A percentile compares a stretch with the other conserved stretches of the same genome.
phyloP scores from a whole-genome alignment of 2,888 invertebrate species.

The Sinotaia quadrata region DNA sequence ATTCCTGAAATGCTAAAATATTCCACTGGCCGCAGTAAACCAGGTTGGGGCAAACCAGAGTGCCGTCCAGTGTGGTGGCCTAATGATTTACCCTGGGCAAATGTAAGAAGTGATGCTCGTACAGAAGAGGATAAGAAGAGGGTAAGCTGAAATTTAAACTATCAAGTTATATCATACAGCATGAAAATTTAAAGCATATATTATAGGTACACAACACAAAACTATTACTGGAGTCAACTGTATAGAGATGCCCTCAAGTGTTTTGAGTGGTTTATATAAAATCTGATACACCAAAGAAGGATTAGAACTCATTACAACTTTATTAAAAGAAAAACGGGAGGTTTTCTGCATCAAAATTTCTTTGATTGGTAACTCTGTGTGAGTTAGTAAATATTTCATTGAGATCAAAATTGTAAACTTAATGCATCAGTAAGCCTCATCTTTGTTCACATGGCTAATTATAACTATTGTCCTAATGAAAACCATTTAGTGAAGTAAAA shows the following conservation, averaged over 20 bases:
- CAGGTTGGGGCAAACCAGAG: slow-evolving; percentile 97
- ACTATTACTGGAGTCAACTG: not conserved
- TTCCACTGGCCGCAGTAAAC: slow-evolving; percentile 94
- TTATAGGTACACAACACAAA: no score
- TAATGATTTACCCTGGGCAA: slow-evolving; percentile 97
- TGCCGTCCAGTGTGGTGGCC: slow-evolving; percentile 99
- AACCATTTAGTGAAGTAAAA: no score
- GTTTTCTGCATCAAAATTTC: no score
- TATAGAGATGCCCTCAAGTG: not conserved
- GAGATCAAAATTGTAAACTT: no score
- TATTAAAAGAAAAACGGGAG: no score
- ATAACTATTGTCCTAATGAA: no score
- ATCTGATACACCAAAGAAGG: not conserved
- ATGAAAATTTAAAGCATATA: not conserved
- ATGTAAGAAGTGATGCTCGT: slow-evolving; percentile 96
- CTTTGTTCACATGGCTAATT: no score
- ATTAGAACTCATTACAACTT: no score
- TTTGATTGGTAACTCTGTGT: no score
- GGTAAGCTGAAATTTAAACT: slow-evolving; percentile 75
- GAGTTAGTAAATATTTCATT: no score
- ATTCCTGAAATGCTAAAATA: slow-evolving; percentile 98
- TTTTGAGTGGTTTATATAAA: not conserved
- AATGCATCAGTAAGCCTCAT: no score
- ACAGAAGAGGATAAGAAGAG: slow-evolving; percentile 97
- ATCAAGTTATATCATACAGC: not conserved